Evolutionary conservation across 2,113 vertebrate species (phyloP).

Genomic region (Nanger granti): DNA sequence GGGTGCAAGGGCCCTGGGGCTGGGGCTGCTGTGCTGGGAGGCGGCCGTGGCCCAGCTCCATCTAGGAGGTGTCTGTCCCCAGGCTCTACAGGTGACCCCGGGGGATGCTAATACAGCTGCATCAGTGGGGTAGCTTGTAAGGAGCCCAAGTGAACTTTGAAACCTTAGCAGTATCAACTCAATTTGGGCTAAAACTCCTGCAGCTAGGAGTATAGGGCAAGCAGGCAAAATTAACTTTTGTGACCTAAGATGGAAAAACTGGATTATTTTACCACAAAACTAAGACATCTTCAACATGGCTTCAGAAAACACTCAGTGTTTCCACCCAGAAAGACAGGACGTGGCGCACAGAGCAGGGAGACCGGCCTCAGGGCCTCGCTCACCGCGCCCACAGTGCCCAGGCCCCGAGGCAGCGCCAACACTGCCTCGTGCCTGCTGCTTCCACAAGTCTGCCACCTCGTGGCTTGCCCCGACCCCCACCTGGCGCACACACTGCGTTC

Average conservation of each 20-base stretch:
- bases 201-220: too few species aligned
- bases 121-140: rapidly evolving
- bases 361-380: not conserved
- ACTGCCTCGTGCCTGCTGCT: not conserved
- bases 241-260: not conserved
- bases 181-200: not conserved
- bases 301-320: not conserved
- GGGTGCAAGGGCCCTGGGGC: not conserved
- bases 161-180: not conserved
- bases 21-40: not conserved
- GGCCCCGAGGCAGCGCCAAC: rapidly evolving
- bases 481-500: rapidly evolving
- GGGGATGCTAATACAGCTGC: rapidly evolving
- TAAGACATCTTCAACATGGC: not conserved
- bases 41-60: not conserved
- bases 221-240: not conserved
- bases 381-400: rapidly evolving
- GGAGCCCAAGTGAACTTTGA: not conserved
- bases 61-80: not conserved
- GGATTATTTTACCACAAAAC: too few species aligned
- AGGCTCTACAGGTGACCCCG: rapidly evolving
- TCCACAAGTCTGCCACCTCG: not conserved
- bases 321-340: not conserved
- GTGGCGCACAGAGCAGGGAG: rapidly evolving
- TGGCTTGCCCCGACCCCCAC: not conserved